phyloP scores from a whole-genome alignment of 2,113 vertebrate genomes.

The Tragelaphus imberbis region DNA sequence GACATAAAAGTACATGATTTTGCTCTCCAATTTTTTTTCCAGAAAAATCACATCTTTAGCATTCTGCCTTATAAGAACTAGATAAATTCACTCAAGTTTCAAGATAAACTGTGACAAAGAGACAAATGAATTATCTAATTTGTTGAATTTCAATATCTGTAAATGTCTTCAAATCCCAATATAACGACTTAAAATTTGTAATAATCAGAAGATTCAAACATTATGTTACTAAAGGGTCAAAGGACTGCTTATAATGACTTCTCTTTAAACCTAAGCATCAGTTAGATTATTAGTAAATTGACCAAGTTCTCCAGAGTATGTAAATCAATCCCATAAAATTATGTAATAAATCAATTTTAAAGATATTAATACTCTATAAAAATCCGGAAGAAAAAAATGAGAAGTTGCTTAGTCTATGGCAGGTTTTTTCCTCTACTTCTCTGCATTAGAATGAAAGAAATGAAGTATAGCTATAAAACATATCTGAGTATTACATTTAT shows the following conservation, averaged over 20 bases:
- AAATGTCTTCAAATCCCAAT: not conserved
- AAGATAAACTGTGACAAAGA: not conserved
- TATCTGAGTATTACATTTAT: not conserved
- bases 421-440: not conserved
- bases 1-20: not conserved
- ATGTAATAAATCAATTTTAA: not conserved
- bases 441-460: not conserved
- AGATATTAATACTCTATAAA: not conserved
- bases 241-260: not conserved
- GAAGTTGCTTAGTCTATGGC: not conserved
- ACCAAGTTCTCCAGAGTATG: not conserved
- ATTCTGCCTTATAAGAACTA: not conserved
- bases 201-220: not conserved
- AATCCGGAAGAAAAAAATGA: not conserved
- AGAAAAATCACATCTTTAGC: not conserved
- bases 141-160: not conserved
- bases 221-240: not conserved
- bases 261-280: conserved; percentile 24
- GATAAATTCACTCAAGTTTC: not conserved
- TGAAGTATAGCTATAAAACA: not conserved
- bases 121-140: not conserved
- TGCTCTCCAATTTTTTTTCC: not conserved
- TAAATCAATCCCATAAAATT: not conserved
- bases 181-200: not conserved
- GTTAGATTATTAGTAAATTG: not conserved